These are phyloP conservation scores for Bacillus rossius DNA, from an alignment of 1,140 invertebrate genomes.

Conservation along the genomic window DNA sequence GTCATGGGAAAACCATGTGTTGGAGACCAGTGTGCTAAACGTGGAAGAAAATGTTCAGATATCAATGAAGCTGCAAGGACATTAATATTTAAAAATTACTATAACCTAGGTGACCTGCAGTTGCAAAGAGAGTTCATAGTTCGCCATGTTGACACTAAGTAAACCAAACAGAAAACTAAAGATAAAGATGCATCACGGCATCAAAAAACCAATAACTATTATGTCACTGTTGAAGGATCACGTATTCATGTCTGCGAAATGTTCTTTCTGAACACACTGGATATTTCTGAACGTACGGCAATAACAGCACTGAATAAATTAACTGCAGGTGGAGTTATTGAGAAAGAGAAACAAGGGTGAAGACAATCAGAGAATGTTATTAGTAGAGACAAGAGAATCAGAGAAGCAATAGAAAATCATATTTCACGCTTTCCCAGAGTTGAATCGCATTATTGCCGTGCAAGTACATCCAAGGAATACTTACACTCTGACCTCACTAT, in stretches of 20 bases:
- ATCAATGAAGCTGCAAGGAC: conserved; percentile 7
- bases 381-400: background rate
- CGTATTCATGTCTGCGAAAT: conserved; percentile 8
- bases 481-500: conserved; percentile 8
- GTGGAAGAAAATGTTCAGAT: conserved; percentile 4
- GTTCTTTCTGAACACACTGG: conserved; percentile 11
- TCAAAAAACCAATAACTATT: background rate
- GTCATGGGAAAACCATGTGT: conserved; percentile 1
- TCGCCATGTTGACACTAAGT: background rate
- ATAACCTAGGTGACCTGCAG: conserved; percentile 2
- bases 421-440: conserved; percentile 1
- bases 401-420: conserved; percentile 5
- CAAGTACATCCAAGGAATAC: conserved; percentile 5
- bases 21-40: conserved; percentile 2
- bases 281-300: conserved; percentile 3
- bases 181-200: conserved; percentile 1
- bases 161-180: conserved; percentile 5
- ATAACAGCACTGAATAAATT: conserved; percentile 4
- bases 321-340: conserved; percentile 4
- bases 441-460: conserved; percentile 10
- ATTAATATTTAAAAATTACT: conserved; percentile 8
- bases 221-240: background rate
- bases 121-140: conserved; percentile 9
- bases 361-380: conserved; percentile 4
- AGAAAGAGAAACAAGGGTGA: conserved; percentile 4